phyloP scores from a whole-genome alignment of 2,888 invertebrate genomes.

The Athetis lepigone region DNA sequence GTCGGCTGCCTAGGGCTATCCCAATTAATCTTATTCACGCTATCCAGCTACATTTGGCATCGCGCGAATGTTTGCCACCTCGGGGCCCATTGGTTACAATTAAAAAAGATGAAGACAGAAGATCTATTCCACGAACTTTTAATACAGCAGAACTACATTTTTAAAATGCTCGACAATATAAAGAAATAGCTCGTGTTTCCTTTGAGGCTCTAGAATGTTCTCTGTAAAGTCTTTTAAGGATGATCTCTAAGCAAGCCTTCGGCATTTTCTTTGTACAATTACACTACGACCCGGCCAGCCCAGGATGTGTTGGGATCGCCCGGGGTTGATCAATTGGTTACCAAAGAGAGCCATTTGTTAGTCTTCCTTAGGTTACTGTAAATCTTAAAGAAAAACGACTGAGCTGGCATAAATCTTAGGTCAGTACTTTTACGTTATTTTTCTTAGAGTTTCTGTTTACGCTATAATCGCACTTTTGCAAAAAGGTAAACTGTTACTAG shows the following conservation, averaged over 20 bases:
- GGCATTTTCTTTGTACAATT: neutral
- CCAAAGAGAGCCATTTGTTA: slow-evolving; percentile 20
- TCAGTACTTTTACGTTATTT: neutral
- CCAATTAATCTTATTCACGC: slow-evolving; percentile 66
- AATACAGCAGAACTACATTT: neutral
- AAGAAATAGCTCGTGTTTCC: neutral
- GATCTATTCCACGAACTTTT: neutral
- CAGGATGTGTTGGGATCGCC: slow-evolving; percentile 16
- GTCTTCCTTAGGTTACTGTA: slow-evolving; percentile 10
- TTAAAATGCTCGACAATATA: neutral
- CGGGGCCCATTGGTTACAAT: slow-evolving; percentile 32
- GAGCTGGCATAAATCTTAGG: neutral
- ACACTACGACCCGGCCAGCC: slow-evolving; percentile 11
- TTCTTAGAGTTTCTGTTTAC: no score
- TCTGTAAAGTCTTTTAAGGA: neutral
- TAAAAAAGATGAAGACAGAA: slow-evolving; percentile 11
- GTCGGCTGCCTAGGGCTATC: slow-evolving; percentile 43
- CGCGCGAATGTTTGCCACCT: slow-evolving; percentile 37
- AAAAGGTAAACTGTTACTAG: no score
- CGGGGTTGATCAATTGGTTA: slow-evolving; percentile 37
- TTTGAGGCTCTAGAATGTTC: neutral
- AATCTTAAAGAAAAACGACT: slow-evolving; percentile 30
- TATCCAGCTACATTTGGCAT: slow-evolving; percentile 58
- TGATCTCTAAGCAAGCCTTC: slow-evolving; percentile 3
- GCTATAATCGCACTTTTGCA: no score